phyloP scores from a whole-genome alignment of 2,113 vertebrate genomes.

The Caracal caracal region DNA sequence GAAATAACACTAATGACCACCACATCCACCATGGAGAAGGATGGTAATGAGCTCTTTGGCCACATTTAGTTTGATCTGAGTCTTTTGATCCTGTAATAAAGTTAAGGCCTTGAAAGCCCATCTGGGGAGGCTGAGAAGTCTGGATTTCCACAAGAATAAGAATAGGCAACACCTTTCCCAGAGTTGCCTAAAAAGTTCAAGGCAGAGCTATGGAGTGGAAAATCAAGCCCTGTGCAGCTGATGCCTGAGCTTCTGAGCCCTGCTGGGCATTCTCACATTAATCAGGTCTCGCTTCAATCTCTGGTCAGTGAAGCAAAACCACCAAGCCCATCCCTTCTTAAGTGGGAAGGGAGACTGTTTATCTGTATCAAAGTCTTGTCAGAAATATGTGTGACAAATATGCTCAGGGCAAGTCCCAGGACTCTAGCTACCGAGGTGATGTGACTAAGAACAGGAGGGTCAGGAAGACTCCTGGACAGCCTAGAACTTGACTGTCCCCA shows the following conservation, averaged over 20 bases:
- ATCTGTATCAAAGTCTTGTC: background rate
- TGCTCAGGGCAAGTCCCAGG: background rate
- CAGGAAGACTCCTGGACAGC: background rate
- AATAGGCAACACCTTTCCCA: background rate
- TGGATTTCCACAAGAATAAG: background rate
- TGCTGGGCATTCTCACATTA: background rate
- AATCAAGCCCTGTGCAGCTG: background rate
- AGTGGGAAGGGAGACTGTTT: background rate
- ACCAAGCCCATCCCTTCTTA: background rate
- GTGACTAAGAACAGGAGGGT: background rate
- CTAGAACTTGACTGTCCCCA: background rate
- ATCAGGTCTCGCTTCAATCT: background rate
- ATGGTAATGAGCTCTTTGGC: background rate
- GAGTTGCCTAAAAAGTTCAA: background rate
- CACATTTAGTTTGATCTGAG: background rate
- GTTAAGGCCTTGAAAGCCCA: background rate
- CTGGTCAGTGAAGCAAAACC: slow-evolving; percentile 19
- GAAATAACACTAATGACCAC: background rate
- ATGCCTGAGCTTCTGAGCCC: background rate
- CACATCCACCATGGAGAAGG: background rate
- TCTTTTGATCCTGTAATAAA: background rate
- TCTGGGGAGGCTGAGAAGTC: background rate
- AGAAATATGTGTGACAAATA: background rate
- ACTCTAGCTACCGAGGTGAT: background rate
- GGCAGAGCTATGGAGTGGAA: background rate